A percentile compares a stretch with the other conserved stretches of the same genome.
Conservation (phyloP, 2,113 vertebrate species). For the Tetrao urogallus region DNA sequence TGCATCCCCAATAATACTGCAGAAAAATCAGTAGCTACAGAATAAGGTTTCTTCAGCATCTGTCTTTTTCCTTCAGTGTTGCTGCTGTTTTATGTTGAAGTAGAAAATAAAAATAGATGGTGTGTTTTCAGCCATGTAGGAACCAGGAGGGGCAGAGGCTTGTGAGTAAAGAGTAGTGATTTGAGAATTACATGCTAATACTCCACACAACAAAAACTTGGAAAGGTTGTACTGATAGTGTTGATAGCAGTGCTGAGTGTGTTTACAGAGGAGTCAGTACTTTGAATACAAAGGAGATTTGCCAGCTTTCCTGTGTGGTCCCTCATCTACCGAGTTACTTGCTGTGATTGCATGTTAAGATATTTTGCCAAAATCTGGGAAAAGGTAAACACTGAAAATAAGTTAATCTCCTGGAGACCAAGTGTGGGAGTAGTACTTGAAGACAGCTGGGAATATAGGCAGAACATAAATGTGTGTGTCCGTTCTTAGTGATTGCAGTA, state of each 20-base stretch:
- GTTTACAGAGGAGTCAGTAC: not conserved
- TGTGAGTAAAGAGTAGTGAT: not conserved
- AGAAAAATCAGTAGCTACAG: not conserved
- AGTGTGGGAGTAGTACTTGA: not conserved
- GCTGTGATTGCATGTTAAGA: not conserved
- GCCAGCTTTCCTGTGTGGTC: constrained; percentile 3
- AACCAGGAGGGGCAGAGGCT: not conserved
- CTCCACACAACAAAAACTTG: not conserved
- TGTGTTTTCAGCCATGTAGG: not conserved
- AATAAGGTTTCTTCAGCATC: not conserved
- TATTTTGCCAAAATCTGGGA: not conserved
- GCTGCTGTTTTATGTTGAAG: not conserved
- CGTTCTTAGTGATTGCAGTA: not conserved
- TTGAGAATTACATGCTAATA: not conserved
- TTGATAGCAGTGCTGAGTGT: not conserved
- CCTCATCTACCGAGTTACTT: not conserved
- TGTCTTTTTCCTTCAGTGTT: not conserved
- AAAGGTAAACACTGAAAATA: not conserved
- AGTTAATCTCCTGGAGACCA: not conserved
- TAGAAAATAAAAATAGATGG: not conserved
- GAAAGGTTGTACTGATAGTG: not conserved
- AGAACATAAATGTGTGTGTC: not conserved
- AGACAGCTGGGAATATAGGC: not conserved
- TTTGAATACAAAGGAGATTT: not conserved
- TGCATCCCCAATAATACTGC: not conserved